Conservation (phyloP, 2,888 invertebrate species). For the Eulithis prunata region DNA sequence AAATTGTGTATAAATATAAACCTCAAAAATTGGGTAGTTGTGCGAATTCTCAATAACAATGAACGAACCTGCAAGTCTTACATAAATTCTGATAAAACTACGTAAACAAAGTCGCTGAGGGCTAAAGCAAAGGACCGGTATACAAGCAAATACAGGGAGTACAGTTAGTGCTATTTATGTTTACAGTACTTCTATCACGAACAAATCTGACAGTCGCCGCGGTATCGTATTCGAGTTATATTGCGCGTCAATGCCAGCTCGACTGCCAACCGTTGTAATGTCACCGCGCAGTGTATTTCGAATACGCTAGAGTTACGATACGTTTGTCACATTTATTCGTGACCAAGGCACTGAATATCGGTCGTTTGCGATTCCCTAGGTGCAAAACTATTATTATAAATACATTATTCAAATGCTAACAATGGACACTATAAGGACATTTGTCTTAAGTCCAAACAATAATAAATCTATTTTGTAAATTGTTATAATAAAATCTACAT, state of each 20-base stretch:
- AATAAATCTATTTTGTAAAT: constrained; percentile 27
- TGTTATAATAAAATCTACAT: constrained; percentile 49
- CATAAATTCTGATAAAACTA: constrained; percentile 24
- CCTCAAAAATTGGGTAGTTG: constrained; percentile 45
- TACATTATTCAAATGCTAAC: constrained; percentile 63
- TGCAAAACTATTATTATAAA: constrained; percentile 47
- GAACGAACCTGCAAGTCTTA: constrained; percentile 20
- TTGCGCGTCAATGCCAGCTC: too few relatives aligned
- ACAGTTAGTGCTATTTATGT: not conserved
- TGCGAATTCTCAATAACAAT: constrained; percentile 35
- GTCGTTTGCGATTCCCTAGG: constrained; percentile 2
- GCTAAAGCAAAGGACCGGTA: constrained; percentile 11
- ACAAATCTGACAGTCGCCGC: too few relatives aligned
- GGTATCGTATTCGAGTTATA: too few relatives aligned
- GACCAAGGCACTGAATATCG: not conserved
- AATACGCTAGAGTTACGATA: too few relatives aligned
- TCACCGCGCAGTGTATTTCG: too few relatives aligned
- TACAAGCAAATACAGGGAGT: not conserved
- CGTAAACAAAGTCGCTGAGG: constrained; percentile 14
- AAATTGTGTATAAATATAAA: constrained; percentile 45
- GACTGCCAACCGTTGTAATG: too few relatives aligned
- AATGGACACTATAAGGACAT: constrained; percentile 58
- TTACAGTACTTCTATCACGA: too few relatives aligned
- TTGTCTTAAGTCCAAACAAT: constrained; percentile 40
- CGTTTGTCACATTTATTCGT: too few relatives aligned